phyloP scores from a whole-genome alignment of 1,140 invertebrate genomes.

The Heterodera schachtii region DNA sequence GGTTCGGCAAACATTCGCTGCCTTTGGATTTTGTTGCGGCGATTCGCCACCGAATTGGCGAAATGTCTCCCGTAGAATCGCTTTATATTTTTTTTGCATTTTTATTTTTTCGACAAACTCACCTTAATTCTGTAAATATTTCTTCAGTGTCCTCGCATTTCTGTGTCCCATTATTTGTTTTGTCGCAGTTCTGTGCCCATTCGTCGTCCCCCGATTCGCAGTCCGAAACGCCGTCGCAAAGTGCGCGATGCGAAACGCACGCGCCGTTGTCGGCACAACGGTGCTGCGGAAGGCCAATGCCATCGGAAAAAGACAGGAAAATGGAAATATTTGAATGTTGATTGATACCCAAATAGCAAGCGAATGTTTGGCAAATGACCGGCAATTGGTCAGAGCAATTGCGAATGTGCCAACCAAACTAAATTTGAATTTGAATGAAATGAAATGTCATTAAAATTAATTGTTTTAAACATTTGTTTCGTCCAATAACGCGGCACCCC shows the following conservation, averaged over 20 bases:
- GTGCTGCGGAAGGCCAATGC: slow-evolving; percentile 22
- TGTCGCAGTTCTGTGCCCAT: slow-evolving; percentile 7
- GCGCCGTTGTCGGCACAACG: slow-evolving; percentile 35
- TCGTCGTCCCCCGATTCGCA: slow-evolving; percentile 79
- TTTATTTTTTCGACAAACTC: not conserved
- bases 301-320: slow-evolving; percentile 27
- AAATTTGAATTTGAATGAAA: not conserved
- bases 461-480: slow-evolving; percentile 12
- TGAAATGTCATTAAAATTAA: not conserved
- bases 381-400: slow-evolving; percentile 24
- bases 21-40: not conserved
- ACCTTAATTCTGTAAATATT: slow-evolving; percentile 21
- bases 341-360: slow-evolving; percentile 19
- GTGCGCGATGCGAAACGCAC: slow-evolving; percentile 61
- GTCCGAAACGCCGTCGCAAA: slow-evolving; percentile 75
- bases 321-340: not conserved
- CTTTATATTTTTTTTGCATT: not conserved
- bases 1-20: not conserved
- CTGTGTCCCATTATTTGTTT: slow-evolving; percentile 15
- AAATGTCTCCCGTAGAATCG: slow-evolving; percentile 14
- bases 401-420: slow-evolving; percentile 34
- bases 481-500: slow-evolving; percentile 21
- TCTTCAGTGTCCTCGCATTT: slow-evolving; percentile 27
- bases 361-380: slow-evolving; percentile 34
- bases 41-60: slow-evolving; percentile 4